Evolutionary conservation across 1,140 invertebrate species (phyloP).

Genomic region (Oryzaephilus surinamensis): DNA sequence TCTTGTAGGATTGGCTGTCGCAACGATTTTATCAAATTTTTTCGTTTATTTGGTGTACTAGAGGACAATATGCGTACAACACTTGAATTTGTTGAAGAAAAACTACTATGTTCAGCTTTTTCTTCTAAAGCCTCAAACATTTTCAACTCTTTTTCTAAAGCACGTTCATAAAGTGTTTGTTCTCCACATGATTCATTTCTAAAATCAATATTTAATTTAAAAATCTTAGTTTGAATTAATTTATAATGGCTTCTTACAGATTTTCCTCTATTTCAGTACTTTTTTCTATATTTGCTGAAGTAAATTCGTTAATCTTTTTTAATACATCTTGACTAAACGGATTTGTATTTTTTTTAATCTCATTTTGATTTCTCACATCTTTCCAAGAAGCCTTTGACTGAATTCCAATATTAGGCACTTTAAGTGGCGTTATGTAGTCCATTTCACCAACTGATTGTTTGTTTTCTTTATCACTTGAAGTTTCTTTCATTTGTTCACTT

Average conservation of each 20-base stretch:
- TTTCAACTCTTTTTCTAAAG: constrained; percentile 32
- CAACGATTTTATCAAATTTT: constrained; percentile 1
- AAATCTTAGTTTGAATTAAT: constrained; percentile 4
- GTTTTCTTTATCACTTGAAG: too few relatives aligned
- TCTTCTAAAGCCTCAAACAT: constrained; percentile 64
- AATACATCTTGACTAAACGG: too few relatives aligned
- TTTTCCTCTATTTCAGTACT: background rate
- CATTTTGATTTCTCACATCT: constrained; percentile 6
- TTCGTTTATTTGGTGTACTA: constrained; percentile 22
- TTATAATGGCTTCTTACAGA: constrained; percentile 2
- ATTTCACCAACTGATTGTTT: background rate
- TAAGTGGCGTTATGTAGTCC: constrained; percentile 22
- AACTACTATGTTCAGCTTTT: constrained; percentile 56
- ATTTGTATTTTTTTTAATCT: constrained; percentile 7
- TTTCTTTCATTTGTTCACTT: too few relatives aligned
- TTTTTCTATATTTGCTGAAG: background rate
- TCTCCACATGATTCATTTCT: constrained; percentile 8
- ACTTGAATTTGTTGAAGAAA: constrained; percentile 52
- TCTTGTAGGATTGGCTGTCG: background rate
- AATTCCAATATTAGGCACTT: constrained; percentile 19
- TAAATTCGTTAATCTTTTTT: background rate
- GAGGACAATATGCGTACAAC: constrained; percentile 28
- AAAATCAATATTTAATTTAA: background rate
- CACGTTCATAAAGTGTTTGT: constrained; percentile 16
- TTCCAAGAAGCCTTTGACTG: constrained; percentile 24